A percentile compares a stretch with the other conserved stretches of the same genome.
phyloP scores from a whole-genome alignment of 2,888 invertebrate genomes.

The Athalia cordata region DNA sequence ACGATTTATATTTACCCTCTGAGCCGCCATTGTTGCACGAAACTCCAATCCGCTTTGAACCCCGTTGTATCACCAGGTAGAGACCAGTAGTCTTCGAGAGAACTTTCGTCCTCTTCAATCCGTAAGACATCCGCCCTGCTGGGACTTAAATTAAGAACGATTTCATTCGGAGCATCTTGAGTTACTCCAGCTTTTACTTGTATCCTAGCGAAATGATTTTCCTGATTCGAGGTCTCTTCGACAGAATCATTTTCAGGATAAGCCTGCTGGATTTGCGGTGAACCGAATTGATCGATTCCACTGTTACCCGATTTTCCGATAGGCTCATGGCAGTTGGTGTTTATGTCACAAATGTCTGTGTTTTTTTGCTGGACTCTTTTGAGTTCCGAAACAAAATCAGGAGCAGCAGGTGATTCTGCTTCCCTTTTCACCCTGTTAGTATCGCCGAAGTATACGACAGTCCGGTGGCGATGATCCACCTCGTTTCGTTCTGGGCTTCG shows the following conservation, averaged over 20 bases:
- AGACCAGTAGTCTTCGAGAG: constrained; percentile 69
- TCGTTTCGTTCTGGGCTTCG: constrained; percentile 30
- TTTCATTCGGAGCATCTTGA: constrained; percentile 62
- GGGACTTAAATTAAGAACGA: constrained; percentile 78
- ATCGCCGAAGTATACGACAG: constrained; percentile 85
- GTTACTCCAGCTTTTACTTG: constrained; percentile 35
- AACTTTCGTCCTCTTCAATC: constrained; percentile 71
- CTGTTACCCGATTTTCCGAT: neutral
- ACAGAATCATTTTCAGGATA: constrained; percentile 5
- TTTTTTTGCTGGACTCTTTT: constrained; percentile 27
- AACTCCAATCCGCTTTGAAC: constrained; percentile 82
- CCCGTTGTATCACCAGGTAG: constrained; percentile 73
- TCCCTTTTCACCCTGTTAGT: constrained; percentile 75
- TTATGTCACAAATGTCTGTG: constrained; percentile 1
- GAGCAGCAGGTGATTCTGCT: constrained; percentile 35
- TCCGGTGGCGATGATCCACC: constrained; percentile 75
- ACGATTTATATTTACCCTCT: constrained; percentile 75
- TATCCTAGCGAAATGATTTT: constrained; percentile 35
- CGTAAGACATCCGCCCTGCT: constrained; percentile 69
- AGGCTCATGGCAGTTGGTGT: constrained; percentile 37
- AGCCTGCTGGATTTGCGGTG: too few species aligned
- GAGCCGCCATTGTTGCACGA: constrained; percentile 83
- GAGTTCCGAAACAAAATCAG: constrained; percentile 47
- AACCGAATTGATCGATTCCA: too few species aligned
- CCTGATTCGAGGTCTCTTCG: constrained; percentile 16